Base-by-base conservation (phyloP, 1,140 invertebrate genomes). In the Diachasmimorpha longicaudata region DNA sequence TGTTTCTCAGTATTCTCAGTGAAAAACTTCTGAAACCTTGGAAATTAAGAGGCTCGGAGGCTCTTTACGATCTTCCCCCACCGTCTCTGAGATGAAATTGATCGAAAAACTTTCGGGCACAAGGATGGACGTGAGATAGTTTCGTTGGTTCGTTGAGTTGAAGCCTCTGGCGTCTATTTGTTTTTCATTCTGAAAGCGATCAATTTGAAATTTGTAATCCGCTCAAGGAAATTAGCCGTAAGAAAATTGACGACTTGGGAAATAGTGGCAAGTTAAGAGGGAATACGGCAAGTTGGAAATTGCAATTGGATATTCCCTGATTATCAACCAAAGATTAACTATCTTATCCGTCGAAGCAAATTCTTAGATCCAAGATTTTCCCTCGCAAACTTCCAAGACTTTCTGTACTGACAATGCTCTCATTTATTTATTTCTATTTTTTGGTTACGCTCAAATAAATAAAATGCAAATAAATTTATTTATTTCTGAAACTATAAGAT, bases 201-300 rank as follows among this genome's bases (percentile, higher is more conserved):
- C 70, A 72, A 72, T 72, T 72, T 72, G 31, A 23, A 72, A 72
- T 72, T 72, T 72, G 70, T 72, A 72, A 72, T 72, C 46, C 23
- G 48, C 31, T 72, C 23, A 58, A 25, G 46, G 21, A 72, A 72
- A 72, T 72, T 72, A 72, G 70, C 23, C 70, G 63, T 66, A n/a
- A 36, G 21, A 31, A 66, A 52, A 25, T 48, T 21, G 39, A 44
- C 48, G 52, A 48, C 44, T 46, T 70, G 36, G 11, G 19, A 70
- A 58, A 58, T 58, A 21, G 16, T 6, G 31, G 2, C 2, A 16
- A 19, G 19, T 21, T 3, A 10, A 21, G 3, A 16, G 52, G 21
- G 52, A 16, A 58, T 4, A 58, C 21, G n/a, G 21, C 2, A 21
- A 58, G 52, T 58, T 58, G 6, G 31, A 31, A 6, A 58, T 19